Conservation (phyloP, 2,888 invertebrate species). For the Nebria salina region DNA sequence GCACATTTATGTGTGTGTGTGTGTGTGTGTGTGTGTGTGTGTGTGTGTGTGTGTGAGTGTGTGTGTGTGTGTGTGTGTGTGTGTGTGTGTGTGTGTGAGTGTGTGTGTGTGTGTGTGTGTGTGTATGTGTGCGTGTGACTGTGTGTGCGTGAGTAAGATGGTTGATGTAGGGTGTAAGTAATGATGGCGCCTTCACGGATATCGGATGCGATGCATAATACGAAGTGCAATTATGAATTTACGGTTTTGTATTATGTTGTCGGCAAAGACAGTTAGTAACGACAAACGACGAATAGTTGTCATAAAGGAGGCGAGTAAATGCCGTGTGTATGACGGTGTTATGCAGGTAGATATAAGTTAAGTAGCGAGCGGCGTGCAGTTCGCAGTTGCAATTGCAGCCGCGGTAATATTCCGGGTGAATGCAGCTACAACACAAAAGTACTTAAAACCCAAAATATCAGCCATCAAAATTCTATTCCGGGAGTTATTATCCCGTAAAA, state of each 20-base stretch:
- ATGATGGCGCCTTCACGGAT: background rate
- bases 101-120: no score
- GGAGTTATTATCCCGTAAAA: constrained; percentile 62
- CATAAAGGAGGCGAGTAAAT: constrained; percentile 33
- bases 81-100: no score
- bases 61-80: no score
- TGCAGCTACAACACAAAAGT: constrained; percentile 27
- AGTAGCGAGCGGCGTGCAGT: background rate
- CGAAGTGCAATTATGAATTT: constrained; percentile 43
- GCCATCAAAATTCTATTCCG: constrained; percentile 64
- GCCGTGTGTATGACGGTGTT: constrained; percentile 5
- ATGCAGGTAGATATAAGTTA: background rate
- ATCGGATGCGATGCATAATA: constrained; percentile 20
- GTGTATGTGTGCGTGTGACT: no score
- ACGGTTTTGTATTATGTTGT: constrained; percentile 13
- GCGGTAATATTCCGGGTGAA: constrained; percentile 13
- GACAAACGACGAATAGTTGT: background rate
- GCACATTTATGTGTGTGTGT: background rate
- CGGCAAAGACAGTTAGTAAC: constrained; percentile 39
- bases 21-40: no score
- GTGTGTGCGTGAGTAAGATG: background rate
- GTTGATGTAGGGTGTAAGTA: background rate
- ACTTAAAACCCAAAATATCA: constrained; percentile 53
- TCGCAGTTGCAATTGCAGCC: constrained; percentile 3
- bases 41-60: no score